Evolutionary conservation across 2,888 invertebrate genomes (phyloP).

Genomic region (Petrophora chlorosata): DNA sequence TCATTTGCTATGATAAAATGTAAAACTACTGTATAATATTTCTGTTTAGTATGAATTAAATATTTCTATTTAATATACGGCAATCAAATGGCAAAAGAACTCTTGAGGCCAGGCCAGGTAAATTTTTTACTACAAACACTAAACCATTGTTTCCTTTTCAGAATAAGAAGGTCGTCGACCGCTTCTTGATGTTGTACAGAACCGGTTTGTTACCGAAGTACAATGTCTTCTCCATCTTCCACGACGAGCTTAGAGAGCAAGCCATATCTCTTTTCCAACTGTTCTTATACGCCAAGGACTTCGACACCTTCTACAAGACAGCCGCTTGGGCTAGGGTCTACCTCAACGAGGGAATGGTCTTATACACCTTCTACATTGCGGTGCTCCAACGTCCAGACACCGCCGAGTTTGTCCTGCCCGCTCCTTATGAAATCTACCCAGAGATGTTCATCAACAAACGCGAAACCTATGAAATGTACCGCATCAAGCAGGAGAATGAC

Average conservation of each 20-base stretch:
- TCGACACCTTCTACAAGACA: conserved; percentile 83
- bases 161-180: conserved; percentile 71
- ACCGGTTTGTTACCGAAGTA: conserved; percentile 76
- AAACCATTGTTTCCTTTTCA: conserved; percentile 36
- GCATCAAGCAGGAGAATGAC: conserved; percentile 68
- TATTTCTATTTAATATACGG: too few relatives aligned
- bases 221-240: conserved; percentile 79
- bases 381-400: conserved; percentile 84
- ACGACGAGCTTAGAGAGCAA: conserved; percentile 72
- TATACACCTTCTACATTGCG: conserved; percentile 85
- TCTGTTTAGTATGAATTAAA: too few relatives aligned
- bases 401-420: conserved; percentile 83
- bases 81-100: too few relatives aligned
- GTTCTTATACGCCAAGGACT: conserved; percentile 85
- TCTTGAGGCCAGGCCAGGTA: too few relatives aligned
- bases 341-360: conserved; percentile 85
- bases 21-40: too few relatives aligned
- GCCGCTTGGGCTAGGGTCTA: conserved; percentile 83
- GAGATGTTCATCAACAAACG: conserved; percentile 85
- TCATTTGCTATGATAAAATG: too few relatives aligned
- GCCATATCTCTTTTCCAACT: conserved; percentile 81
- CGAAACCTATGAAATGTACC: conserved; percentile 73
- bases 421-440: conserved; percentile 87
- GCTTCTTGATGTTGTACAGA: conserved; percentile 68
- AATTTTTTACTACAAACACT: too few relatives aligned